phyloP scores from a whole-genome alignment of 2,113 vertebrate species.

The Equus przewalskii region DNA sequence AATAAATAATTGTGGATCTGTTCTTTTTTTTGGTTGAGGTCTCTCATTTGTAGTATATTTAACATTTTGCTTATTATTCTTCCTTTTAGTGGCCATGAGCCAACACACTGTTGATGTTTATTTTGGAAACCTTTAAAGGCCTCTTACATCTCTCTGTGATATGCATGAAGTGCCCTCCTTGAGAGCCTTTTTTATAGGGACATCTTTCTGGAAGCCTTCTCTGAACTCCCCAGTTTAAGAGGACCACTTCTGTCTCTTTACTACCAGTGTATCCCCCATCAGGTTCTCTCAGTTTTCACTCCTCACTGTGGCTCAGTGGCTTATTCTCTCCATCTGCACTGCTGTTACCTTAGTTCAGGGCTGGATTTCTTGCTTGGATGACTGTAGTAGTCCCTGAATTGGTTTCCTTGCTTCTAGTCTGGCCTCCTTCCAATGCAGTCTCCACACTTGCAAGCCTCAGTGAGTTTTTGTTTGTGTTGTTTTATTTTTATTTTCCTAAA shows the following conservation, averaged over 20 bases:
- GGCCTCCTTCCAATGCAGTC: not conserved
- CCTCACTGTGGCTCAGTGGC: not conserved
- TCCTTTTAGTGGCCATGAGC: not conserved
- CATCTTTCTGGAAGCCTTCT: not conserved
- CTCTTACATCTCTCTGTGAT: not conserved
- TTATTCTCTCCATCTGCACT: not conserved
- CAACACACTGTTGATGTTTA: not conserved
- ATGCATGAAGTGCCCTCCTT: not conserved
- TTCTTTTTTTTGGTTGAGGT: slow-evolving; percentile 47
- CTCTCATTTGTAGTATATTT: slow-evolving; percentile 23
- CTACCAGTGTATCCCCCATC: not conserved
- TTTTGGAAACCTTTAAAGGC: slow-evolving; percentile 60
- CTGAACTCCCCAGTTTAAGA: not conserved
- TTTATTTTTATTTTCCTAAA: slow-evolving; percentile 58
- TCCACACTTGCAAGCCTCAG: not conserved
- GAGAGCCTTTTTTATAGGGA: slow-evolving; percentile 27
- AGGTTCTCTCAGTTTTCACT: not conserved
- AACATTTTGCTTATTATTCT: not conserved
- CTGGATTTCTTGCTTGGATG: not conserved
- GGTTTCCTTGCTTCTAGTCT: not conserved
- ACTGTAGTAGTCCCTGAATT: not conserved
- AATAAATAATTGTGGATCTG: slow-evolving; percentile 28
- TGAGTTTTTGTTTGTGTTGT: slow-evolving; percentile 19
- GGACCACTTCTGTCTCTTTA: not conserved
- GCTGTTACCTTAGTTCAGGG: not conserved